These are phyloP conservation scores for Eretmochelys imbricata DNA, from an alignment of 2,113 vertebrate species.

Conservation along the genomic window DNA sequence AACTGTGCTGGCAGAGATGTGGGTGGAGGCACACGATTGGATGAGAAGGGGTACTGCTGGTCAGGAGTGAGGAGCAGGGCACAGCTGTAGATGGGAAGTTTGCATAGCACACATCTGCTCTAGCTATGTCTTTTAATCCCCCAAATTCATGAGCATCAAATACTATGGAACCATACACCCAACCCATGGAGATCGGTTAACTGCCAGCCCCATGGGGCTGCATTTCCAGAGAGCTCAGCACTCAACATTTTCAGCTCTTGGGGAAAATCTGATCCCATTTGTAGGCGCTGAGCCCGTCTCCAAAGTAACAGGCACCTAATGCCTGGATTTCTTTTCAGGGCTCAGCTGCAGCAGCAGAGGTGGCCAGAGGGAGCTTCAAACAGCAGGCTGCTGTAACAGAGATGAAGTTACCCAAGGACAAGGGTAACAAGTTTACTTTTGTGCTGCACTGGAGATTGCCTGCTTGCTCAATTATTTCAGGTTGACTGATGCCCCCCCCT, in stretches of 20 bases:
- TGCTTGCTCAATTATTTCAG: not conserved
- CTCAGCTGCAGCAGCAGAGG: not conserved
- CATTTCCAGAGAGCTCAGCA: not conserved
- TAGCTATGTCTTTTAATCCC: not conserved
- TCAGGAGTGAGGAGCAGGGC: not conserved
- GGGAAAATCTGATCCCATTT: not conserved
- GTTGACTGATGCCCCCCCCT: too few relatives aligned
- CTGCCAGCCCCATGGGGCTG: too few relatives aligned
- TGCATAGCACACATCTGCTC: too few relatives aligned
- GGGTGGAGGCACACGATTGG: not conserved
- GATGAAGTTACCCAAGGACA: not conserved
- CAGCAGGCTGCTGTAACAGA: not conserved
- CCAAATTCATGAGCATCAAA: not conserved
- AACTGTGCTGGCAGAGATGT: not conserved
- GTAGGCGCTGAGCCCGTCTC: not conserved
- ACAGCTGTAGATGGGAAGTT: too few relatives aligned
- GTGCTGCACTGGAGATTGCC: not conserved
- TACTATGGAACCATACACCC: not conserved
- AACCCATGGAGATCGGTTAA: not conserved
- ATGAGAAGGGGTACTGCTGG: not conserved
- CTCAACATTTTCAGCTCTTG: not conserved
- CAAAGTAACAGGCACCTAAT: not conserved
- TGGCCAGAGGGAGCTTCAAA: not conserved
- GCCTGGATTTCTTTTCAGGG: not conserved
- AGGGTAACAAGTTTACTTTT: not conserved